These are phyloP conservation scores for Bothrops alternatus DNA, from an alignment of 2,797 vertebrate genomes.

Conservation along the genomic window DNA sequence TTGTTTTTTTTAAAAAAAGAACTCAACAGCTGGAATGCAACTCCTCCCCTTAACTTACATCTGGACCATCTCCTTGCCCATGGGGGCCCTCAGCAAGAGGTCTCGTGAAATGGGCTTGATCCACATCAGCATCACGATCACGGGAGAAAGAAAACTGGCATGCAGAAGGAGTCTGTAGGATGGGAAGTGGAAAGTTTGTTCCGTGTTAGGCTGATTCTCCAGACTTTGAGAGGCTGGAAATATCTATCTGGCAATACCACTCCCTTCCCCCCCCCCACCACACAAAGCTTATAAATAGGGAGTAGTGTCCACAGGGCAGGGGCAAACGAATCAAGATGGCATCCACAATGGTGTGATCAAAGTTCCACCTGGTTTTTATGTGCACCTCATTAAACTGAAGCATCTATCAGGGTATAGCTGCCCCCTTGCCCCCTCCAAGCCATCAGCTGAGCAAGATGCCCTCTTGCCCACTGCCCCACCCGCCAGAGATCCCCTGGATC, in stretches of 20 bases:
- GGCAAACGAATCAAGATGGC: neutral
- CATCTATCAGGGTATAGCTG: neutral
- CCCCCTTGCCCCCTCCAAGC: too few relatives aligned
- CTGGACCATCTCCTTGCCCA: conserved; percentile 78
- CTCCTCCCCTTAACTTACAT: conserved; percentile 74
- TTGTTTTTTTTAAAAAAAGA: neutral
- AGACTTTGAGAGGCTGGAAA: neutral
- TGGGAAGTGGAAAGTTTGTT: neutral
- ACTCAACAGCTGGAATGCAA: neutral
- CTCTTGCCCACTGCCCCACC: too few relatives aligned
- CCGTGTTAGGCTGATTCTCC: neutral
- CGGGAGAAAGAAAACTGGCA: conserved; percentile 85
- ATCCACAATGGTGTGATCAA: neutral
- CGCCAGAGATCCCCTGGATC: too few relatives aligned
- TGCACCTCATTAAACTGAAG: neutral
- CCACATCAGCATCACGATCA: conserved; percentile 86
- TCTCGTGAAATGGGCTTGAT: conserved; percentile 88
- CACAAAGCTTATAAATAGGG: neutral
- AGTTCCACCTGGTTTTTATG: neutral
- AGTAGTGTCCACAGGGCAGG: neutral
- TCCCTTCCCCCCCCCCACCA: rapidly evolving
- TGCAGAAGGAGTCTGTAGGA: conserved; percentile 83
- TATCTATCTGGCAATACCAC: neutral
- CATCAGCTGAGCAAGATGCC: too few relatives aligned
- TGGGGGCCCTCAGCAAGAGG: conserved; percentile 82